Evolutionary conservation across 2,113 vertebrate genomes (phyloP), one percentile per base, ranked within the genome.

Genomic region (Arenaria interpres): DNA sequence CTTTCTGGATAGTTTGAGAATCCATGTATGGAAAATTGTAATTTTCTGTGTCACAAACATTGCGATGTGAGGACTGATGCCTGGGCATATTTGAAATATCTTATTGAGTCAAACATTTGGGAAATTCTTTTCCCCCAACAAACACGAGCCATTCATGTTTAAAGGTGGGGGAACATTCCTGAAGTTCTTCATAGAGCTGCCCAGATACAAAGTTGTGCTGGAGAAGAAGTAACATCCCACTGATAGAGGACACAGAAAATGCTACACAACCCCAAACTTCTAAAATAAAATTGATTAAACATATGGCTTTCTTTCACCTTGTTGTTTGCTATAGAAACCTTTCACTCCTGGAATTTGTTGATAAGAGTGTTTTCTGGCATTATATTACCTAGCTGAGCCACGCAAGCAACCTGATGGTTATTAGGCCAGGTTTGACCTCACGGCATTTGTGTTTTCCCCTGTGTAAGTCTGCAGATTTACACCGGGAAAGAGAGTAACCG

Each of bases 301-400:
- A 33, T 17, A 33, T 4, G 30, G 14, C 14, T 81, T 71, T 10
- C 18, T 79, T 64, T 60, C 32, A 35, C 24, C 28, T 30, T n/a
- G 39, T 22, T 56, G 53, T 41, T 79, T 59, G 25, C 37, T 68
- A 6, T 35, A 43, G 23, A 46, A 73, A 12, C 6, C 18, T 50
- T 71, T 39, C 56, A 11, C 21, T 51, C 7, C 72, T 83, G 82
- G 54, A 57, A 53, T 53, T 10, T 33, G 43, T 51, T 46, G 54
- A 6, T 57, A 46, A 78, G 76, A 68, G 33, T 30, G 53, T 74
- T 83, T 74, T 25, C 66, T 69, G 54, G 48, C 16, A 6, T 48
- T 13, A 5, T 3, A 25, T 30, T 1, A 0, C 27, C 14, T 1
- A 21, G 33, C 25, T 6, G 2, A 11, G 28, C 30, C n/a, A 33